Percentiles rank a stretch among this genome's conserved stretches.
phyloP scores from a whole-genome alignment of 2,888 invertebrate genomes.

The Lymantria monacha region DNA sequence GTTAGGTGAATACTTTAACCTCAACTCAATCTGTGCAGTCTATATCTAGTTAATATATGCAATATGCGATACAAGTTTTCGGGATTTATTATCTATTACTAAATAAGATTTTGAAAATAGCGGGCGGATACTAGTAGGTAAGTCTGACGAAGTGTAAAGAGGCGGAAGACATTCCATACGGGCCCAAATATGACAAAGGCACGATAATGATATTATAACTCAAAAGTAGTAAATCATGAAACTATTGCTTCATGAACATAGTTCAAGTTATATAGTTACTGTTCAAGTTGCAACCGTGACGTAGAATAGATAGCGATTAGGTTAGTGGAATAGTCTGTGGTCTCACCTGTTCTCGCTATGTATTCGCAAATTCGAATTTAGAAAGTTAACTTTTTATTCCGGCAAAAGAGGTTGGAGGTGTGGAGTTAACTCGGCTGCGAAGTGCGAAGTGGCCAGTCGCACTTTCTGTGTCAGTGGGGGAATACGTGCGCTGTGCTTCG shows the following conservation, averaged over 20 bases:
- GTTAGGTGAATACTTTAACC: too few relatives aligned
- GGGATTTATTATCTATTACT: too few relatives aligned
- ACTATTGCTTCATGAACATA: neutral
- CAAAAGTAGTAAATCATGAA: too few relatives aligned
- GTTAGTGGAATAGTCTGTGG: constrained; percentile 11
- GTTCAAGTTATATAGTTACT: neutral
- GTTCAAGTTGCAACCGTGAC: constrained; percentile 6
- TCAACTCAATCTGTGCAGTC: too few relatives aligned
- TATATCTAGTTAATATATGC: too few relatives aligned
- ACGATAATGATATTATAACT: too few relatives aligned
- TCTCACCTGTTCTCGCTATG: constrained; percentile 42
- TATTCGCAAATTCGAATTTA: constrained; percentile 70
- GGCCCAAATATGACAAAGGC: too few relatives aligned
- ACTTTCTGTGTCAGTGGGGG: constrained; percentile 55
- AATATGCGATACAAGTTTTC: too few relatives aligned
- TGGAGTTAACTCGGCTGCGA: constrained; percentile 14
- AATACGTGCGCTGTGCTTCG: constrained; percentile 44
- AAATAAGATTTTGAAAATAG: too few relatives aligned
- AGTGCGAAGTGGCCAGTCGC: constrained; percentile 54
- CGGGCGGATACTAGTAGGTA: too few relatives aligned
- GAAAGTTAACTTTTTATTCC: constrained; percentile 75
- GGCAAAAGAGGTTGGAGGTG: constrained; percentile 58
- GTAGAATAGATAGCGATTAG: neutral
- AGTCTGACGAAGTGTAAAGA: too few relatives aligned
- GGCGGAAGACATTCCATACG: too few relatives aligned